Evolutionary conservation across 2,888 invertebrate genomes (phyloP), one percentile per base, ranked within the genome.

Genomic region (Tribolium freemani): DNA sequence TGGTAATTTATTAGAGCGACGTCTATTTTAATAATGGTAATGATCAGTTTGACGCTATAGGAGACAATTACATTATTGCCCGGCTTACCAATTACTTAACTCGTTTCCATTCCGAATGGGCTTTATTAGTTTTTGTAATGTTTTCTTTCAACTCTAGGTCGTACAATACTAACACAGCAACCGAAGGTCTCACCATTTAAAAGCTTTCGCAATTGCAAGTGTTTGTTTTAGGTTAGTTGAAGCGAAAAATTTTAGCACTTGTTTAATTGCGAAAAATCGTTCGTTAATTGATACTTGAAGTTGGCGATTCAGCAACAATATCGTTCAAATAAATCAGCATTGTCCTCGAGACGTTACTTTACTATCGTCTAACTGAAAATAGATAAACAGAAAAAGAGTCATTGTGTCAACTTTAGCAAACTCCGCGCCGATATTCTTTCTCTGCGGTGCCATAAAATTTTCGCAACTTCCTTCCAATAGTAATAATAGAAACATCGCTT

Each of bases 1-100:
- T 69, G 38, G 73, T 73, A 73, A 69, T 69, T 73, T 73, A 73
- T 73, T 73, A 66, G 60, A 53, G 67, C 66, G 60, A 26, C 73
- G 58, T 69, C 73, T 54, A 66, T 60, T 66, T 50, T 72, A 58
- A 66, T 64, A 71, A 64, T 56, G 63, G 51, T 66, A 64, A 58
- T 72, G 72, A 72, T 64, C 60, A 69, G 66, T 69, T 64, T 63
- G 57, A 38, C 68, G 63, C 57, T 68, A 6, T 10, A 63, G 56
- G 46, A 56, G 50, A 60, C 68, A 67, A 72, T 72, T 72, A 72
- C 50, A 44, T 68, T 72, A 72, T 63, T 72, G 50, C 68, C 45
- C 38, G 16, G 51, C 50, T 57, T 60, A 20, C 58, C 69, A 69
- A 69, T 69, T 69, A 69, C 69, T 69, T 69, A 69, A 69, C 69